Base-by-base conservation (phyloP, 2,888 invertebrate genomes). In the Ptychoptera contaminata region DNA sequence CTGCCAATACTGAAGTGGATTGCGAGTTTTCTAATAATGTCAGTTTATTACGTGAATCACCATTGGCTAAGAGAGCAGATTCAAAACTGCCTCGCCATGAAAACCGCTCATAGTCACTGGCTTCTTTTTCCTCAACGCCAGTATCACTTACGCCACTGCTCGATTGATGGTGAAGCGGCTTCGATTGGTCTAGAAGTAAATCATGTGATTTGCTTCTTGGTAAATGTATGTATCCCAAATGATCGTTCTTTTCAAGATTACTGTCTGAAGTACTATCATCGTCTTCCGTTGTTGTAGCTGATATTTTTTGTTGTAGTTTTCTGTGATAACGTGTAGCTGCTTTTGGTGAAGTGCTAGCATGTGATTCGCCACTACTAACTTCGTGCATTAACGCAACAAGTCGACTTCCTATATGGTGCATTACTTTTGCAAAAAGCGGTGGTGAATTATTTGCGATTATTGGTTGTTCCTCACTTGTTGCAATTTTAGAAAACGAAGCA, bases 41-140 rank as follows among this genome's bases (percentile, higher is more conserved):
- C 46, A 86, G 64, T 53, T 82, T 83, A 36, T 82, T 86, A 52
- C 87, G 71, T 8, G 86, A 87, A 62, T 90, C 88, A 2, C 86
- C 84, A 58, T 64, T 64, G 10, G 87, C 88, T 65, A 87, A 73
- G 46, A 90, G 68, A 37, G 90, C 86, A n/a, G 87, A 87, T 61
- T 90, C 90, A 64, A 90, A 90, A 67, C 88, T 88, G 52, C 90
- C 90, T 49, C 88, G 75, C 90, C 90, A 90, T 56, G 86, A 86
- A 65, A 88, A 88, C 51, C 88, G 71, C 61, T 90, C 90, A 69
- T 86, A 81, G 59, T 87, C 87, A 69, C 86, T 87, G 44, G 82
- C 79, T 58, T 86, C 84, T 56, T 79, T 77, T 55, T 74, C 74
- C 57, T 75, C 74, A 7, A 57, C 61, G 15, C 67, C 67, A 35